A percentile compares a stretch with the other conserved stretches of the same genome.
Evolutionary conservation across 1,140 invertebrate genomes (phyloP).

Genomic region (Drosophila carrolli): DNA sequence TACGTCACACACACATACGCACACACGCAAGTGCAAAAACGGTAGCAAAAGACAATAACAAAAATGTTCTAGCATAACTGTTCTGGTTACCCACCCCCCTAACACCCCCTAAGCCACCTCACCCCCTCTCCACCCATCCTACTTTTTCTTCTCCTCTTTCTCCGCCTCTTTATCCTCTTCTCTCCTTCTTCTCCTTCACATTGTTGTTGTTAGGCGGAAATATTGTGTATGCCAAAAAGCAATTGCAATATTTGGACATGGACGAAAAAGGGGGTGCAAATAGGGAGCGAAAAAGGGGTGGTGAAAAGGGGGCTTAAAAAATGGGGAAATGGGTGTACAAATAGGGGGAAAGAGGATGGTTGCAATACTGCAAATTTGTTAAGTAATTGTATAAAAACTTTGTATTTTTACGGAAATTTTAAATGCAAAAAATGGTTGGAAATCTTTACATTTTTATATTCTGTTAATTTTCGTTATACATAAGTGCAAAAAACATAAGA

Average conservation of each 20-base stretch:
- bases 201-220: conserved; percentile 37
- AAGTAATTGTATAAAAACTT: too few relatives aligned
- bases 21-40: conserved; percentile 26
- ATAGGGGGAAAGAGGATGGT: not conserved
- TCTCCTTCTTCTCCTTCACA: not conserved
- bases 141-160: not conserved
- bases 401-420: too few relatives aligned
- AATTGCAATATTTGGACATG: conserved; percentile 39
- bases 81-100: conserved; percentile 3
- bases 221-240: conserved; percentile 45
- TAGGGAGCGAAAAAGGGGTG: not conserved
- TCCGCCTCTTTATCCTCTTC: not conserved
- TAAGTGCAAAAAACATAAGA: too few relatives aligned
- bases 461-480: too few relatives aligned
- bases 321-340: not conserved
- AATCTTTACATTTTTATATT: too few relatives aligned
- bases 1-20: not conserved
- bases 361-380: too few relatives aligned
- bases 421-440: too few relatives aligned
- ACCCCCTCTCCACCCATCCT: not conserved
- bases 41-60: conserved; percentile 22
- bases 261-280: not conserved
- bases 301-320: not conserved
- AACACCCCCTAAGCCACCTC: not conserved
- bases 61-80: conserved; percentile 29